Evolutionary conservation across 2,797 vertebrate species (phyloP).

Genomic region (Amphiprion clarkii): DNA sequence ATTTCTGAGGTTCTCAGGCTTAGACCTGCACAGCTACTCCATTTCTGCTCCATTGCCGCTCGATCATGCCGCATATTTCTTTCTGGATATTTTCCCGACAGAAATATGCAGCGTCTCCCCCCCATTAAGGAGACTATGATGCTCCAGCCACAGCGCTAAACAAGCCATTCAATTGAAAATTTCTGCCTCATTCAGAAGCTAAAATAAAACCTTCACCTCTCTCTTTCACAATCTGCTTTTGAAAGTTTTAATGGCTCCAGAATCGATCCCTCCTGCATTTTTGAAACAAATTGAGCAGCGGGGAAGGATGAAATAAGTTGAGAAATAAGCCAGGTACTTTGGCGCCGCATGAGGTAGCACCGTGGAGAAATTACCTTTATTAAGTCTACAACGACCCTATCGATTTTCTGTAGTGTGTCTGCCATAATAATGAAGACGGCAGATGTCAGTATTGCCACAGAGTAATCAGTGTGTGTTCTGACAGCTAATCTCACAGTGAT

Average conservation of each 20-base stretch:
- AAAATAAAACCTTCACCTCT: conserved; percentile 36
- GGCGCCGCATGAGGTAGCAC: conserved; percentile 24
- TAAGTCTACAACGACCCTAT: conserved; percentile 72
- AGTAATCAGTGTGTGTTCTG: conserved; percentile 48
- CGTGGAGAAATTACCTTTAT: conserved; percentile 67
- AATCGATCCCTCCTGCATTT: conserved; percentile 46
- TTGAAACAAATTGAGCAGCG: conserved; percentile 26
- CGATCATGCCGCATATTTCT: no score
- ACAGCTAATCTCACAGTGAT: conserved; percentile 42
- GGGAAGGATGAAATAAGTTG: conserved; percentile 31
- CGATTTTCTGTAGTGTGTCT: conserved; percentile 66
- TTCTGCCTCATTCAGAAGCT: conserved; percentile 36
- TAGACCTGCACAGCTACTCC: no score
- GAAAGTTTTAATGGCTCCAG: conserved; percentile 43
- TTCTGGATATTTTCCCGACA: no score
- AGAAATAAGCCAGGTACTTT: conserved; percentile 39
- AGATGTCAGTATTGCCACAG: conserved; percentile 48
- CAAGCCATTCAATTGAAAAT: conserved; percentile 30
- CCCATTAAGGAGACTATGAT: not conserved
- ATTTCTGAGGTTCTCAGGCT: not conserved
- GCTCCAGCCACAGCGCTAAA: conserved; percentile 16
- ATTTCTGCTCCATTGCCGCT: no score
- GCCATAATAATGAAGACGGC: conserved; percentile 65
- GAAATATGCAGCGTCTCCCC: no score
- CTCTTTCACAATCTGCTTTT: conserved; percentile 32